Percentiles rank a stretch among this genome's conserved stretches.
phyloP scores from a whole-genome alignment of 2,797 vertebrate species.

The Schizothorax lantsangensis region DNA sequence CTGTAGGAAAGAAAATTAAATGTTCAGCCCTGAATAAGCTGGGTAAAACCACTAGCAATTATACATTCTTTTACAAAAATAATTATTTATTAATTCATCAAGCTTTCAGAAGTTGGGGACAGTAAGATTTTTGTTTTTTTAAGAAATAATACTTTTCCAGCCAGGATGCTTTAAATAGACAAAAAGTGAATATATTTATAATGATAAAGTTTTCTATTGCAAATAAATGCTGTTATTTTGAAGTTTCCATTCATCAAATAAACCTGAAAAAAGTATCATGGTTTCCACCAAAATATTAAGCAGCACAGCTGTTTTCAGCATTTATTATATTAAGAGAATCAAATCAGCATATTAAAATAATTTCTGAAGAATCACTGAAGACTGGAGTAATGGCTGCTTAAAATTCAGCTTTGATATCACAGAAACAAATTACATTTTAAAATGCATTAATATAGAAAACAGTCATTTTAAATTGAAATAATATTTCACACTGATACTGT shows the following conservation, averaged over 20 bases:
- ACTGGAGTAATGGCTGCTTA: not conserved
- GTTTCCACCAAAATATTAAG: not conserved
- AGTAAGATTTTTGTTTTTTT: not conserved
- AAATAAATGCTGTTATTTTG: conserved; percentile 1
- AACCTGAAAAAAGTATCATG: not conserved
- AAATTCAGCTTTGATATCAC: not conserved
- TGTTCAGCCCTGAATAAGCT: not conserved
- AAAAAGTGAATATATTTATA: not conserved
- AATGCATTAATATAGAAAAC: not conserved
- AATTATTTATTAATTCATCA: not conserved
- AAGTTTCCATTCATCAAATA: not conserved
- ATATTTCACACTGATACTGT: not conserved
- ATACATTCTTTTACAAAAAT: not conserved
- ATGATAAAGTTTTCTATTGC: not conserved
- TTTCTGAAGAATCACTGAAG: not conserved
- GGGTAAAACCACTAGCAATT: not conserved
- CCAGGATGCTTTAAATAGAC: not conserved
- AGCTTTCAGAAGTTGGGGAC: not conserved
- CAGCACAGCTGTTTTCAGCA: not conserved
- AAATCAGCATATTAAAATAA: not conserved
- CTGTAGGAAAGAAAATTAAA: conserved; percentile 72
- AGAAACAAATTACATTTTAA: not conserved
- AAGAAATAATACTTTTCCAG: not conserved
- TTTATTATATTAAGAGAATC: not conserved
- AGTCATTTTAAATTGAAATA: not conserved